Conservation (phyloP, 2,113 vertebrate genomes). For the Gymnarchus niloticus region DNA sequence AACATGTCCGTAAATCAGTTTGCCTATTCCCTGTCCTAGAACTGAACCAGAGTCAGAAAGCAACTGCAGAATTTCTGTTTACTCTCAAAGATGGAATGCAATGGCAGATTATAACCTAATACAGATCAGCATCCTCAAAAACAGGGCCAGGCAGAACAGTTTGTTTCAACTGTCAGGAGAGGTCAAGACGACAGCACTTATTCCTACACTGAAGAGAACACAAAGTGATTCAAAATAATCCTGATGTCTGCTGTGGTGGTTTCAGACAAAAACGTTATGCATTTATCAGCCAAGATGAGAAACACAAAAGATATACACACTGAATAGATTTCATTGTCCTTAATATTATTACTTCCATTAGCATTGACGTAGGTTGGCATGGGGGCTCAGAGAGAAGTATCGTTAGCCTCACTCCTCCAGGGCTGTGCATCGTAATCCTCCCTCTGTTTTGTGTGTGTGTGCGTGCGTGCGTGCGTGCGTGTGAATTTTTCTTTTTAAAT, state of each 20-base stretch:
- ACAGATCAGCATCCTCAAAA: neutral
- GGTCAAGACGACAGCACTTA: neutral
- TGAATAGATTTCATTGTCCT: neutral
- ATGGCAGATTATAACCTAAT: neutral
- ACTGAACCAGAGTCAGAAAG: neutral
- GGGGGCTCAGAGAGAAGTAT: neutral
- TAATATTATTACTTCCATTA: neutral
- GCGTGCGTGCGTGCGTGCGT: too few species aligned
- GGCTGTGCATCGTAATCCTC: neutral
- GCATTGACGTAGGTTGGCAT: neutral
- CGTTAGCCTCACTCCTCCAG: neutral
- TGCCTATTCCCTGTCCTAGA: neutral
- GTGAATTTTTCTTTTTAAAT: too few species aligned
- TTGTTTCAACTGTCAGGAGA: neutral
- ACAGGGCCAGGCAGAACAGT: neutral
- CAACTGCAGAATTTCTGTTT: neutral
- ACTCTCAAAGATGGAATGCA: neutral
- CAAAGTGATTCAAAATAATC: neutral
- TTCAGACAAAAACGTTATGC: neutral
- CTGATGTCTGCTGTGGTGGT: neutral
- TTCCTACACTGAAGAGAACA: neutral
- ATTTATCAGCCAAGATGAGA: neutral
- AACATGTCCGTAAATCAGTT: conserved; percentile 5
- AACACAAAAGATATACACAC: too few species aligned
- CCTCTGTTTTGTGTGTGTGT: neutral